Conservation (phyloP, 2,888 invertebrate species). For the Caenorhabditis sp. region DNA sequence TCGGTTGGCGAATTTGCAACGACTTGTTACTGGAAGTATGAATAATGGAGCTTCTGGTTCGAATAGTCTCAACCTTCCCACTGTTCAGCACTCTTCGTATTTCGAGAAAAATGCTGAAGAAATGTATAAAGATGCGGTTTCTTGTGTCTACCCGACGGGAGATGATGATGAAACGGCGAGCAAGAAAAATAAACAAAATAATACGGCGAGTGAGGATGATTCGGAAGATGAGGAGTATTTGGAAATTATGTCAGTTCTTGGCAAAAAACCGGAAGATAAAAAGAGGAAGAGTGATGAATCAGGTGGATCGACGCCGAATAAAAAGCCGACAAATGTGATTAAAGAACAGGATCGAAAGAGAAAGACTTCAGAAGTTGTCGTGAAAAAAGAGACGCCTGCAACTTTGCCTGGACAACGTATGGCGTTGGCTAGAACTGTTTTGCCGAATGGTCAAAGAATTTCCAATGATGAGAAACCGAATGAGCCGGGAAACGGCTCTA, state of each 20-base stretch:
- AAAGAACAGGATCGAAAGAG: neutral
- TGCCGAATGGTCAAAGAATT: constrained; percentile 34
- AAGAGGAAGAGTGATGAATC: neutral
- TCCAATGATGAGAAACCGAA: neutral
- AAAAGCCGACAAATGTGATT: neutral
- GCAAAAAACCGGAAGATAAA: neutral
- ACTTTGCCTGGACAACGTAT: constrained; percentile 44
- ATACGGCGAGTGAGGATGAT: neutral
- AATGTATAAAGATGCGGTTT: neutral
- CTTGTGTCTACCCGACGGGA: constrained; percentile 16
- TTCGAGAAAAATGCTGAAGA: constrained; percentile 4
- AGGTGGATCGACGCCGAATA: neutral
- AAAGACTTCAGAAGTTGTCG: neutral
- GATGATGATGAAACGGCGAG: neutral
- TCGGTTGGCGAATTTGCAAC: neutral
- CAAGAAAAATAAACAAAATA: neutral
- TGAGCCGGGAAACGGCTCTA: neutral
- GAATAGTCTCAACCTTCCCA: neutral
- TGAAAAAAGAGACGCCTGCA: neutral
- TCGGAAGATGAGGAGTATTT: constrained; percentile 2
- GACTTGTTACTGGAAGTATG: neutral
- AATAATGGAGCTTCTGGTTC: neutral
- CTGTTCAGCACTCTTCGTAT: constrained; percentile 1
- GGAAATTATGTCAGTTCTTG: neutral
- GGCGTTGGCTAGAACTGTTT: constrained; percentile 33